Percentiles rank a stretch among this genome's conserved stretches.
These are phyloP conservation scores for Gallirallus australis DNA, from an alignment of 2,797 vertebrate genomes.

Conservation along the genomic window DNA sequence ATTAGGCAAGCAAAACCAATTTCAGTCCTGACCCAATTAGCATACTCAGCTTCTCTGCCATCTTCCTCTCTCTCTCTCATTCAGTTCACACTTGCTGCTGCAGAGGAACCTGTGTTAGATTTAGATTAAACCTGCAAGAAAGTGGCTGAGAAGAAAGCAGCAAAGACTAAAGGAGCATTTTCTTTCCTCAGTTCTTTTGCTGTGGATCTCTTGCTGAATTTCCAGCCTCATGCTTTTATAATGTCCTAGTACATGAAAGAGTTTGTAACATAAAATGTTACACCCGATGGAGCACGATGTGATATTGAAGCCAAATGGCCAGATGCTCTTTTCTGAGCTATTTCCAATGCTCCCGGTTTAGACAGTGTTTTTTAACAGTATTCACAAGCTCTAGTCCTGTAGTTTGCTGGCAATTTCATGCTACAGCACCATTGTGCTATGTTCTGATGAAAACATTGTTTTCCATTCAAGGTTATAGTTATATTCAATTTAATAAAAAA, in stretches of 20 bases:
- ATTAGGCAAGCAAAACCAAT: constrained; percentile 16
- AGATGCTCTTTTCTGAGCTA: constrained; percentile 64
- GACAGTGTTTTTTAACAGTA: constrained; percentile 2
- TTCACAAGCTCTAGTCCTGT: constrained; percentile 28
- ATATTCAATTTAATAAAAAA: constrained; percentile 7
- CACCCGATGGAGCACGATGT: constrained; percentile 43
- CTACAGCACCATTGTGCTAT: constrained; percentile 8
- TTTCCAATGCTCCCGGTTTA: constrained; percentile 54
- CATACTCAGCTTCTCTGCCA: background rate
- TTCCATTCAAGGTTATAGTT: background rate
- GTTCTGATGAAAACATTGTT: constrained; percentile 42
- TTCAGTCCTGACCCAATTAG: constrained; percentile 11
- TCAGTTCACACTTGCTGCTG: background rate
- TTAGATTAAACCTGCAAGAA: background rate
- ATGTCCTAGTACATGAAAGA: constrained; percentile 48
- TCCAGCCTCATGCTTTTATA: constrained; percentile 42
- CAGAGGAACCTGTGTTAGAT: background rate
- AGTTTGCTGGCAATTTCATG: constrained; percentile 52
- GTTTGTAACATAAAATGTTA: constrained; percentile 55
- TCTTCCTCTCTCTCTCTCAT: background rate
- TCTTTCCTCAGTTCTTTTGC: background rate
- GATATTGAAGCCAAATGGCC: constrained; percentile 60
- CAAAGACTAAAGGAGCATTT: background rate
- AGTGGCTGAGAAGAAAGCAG: background rate
- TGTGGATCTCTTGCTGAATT: constrained; percentile 22